Evolutionary conservation across 2,888 invertebrate genomes (phyloP), one percentile per base, ranked within the genome.

Genomic region (Ormia ochracea): DNA sequence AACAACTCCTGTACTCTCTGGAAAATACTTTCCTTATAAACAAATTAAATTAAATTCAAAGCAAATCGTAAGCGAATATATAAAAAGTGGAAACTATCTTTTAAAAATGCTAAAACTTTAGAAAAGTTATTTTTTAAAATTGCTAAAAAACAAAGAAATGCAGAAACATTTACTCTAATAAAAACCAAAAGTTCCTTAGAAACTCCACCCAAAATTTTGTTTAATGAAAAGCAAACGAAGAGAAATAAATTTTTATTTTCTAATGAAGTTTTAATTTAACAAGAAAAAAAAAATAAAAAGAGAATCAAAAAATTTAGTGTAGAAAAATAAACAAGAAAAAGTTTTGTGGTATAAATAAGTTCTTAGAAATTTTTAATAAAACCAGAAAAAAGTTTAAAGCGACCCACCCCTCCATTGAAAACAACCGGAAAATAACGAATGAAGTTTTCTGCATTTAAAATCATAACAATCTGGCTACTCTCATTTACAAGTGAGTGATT

Each of bases 121-220:
- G 12, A 14, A 36, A 50, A 66, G 41, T 26, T 21, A 3, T 36
- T 45, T 23, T 4, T 21, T 19, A 33, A 19, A 50, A 45, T 45
- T 38, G 1, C 38, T 23, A 4, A 63, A 26, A 26, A 61, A 23
- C 6, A 28, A 4, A 31, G 7, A n/a, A 17, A 48, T 28, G 3
- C 12, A 23, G 54, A 19, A 36, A 65, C 12, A 65, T 58, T 36
- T 21, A 26, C 14, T 28, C 10, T 6, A 45, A 33, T 17, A 66
- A 54, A 72, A 68, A 45, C 4, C 33, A 41, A 80, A 80, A 80
- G 80, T 80, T 80, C 80, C 80, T 80, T 66, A 76, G 58, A 54
- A 74, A 74, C 81, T 77, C 81, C 81, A 78, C 78, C 81, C 78
- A 78, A 65, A n/a, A 70, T 38, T 66, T 54, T 48, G 19, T 21